Percentiles rank a stretch among this genome's conserved stretches.
Evolutionary conservation across 2,113 vertebrate species (phyloP).

Genomic region (Merops nubicus): DNA sequence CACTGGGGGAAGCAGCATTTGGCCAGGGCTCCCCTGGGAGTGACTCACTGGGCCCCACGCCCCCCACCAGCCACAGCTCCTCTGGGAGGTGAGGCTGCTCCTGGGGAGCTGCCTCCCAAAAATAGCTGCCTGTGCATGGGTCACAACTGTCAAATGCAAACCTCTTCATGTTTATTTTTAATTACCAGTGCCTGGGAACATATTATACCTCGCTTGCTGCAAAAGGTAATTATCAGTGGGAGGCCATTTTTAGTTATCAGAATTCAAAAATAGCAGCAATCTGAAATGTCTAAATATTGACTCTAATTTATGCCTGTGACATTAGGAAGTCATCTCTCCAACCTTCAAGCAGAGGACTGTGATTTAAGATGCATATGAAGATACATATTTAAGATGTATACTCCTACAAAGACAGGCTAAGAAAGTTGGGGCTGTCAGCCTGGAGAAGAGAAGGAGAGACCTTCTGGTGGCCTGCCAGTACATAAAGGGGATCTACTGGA

Average conservation of each 20-base stretch:
- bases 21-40: accelerated
- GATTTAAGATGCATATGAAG: background rate
- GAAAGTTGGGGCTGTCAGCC: background rate
- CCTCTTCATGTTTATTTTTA: background rate
- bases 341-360: background rate
- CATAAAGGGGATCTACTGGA: background rate
- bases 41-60: accelerated
- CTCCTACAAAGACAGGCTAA: background rate
- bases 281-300: background rate
- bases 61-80: background rate
- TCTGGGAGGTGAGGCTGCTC: background rate
- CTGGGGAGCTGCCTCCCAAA: background rate
- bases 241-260: background rate
- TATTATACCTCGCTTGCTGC: background rate
- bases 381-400: background rate
- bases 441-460: background rate
- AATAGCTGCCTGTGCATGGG: accelerated
- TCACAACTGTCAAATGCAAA: background rate
- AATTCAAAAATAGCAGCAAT: background rate
- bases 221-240: background rate
- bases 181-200: accelerated
- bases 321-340: background rate
- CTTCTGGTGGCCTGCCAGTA: too few species aligned
- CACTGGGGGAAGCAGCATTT: accelerated
- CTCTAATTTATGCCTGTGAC: background rate